phyloP scores from a whole-genome alignment of 2,888 invertebrate genomes.

The Camptogramma bilineatum region DNA sequence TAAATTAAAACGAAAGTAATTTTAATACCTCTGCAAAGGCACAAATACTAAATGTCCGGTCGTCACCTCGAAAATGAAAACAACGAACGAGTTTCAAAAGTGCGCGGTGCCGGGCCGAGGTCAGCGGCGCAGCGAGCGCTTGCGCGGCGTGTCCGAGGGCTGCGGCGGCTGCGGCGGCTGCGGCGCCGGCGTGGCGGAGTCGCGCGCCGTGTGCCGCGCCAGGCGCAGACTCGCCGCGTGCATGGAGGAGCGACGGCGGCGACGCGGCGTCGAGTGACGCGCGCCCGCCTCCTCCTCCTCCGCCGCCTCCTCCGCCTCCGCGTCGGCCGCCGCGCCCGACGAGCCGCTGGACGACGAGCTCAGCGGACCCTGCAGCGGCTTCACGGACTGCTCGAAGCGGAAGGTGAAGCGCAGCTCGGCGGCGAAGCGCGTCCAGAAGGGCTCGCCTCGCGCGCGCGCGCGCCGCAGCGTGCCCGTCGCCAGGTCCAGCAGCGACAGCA shows the following conservation, averaged over 20 bases:
- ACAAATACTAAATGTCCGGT: too few species aligned
- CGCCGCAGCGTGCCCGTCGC: slow-evolving; percentile 61
- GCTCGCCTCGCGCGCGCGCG: slow-evolving; percentile 50
- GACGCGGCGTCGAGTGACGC: slow-evolving; percentile 40
- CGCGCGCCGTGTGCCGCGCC: slow-evolving; percentile 54
- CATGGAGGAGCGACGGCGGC: slow-evolving; percentile 71
- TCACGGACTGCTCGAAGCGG: slow-evolving; percentile 69
- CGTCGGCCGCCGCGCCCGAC: slow-evolving; percentile 34
- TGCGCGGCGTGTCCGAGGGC: slow-evolving; percentile 15
- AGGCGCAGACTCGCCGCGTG: slow-evolving; percentile 72
- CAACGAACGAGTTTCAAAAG: too few species aligned
- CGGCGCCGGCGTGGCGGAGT: slow-evolving; percentile 36
- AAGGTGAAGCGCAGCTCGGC: slow-evolving; percentile 76
- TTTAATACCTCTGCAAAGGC: too few species aligned
- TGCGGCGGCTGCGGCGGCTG: slow-evolving; percentile 11
- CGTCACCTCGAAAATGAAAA: too few species aligned
- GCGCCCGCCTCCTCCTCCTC: slow-evolving; percentile 37
- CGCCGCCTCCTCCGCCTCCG: slow-evolving; percentile 34
- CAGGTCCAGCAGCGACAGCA: slow-evolving; percentile 88
- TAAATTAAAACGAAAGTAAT: too few species aligned
- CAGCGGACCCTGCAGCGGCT: slow-evolving; percentile 66
- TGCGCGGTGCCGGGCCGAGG: neutral
- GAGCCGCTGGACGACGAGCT: slow-evolving; percentile 50
- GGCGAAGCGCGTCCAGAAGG: slow-evolving; percentile 59
- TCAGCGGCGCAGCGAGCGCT: slow-evolving; percentile 20